Percentiles rank a stretch among this genome's conserved stretches.
Evolutionary conservation across 2,113 vertebrate genomes (phyloP).

Genomic region (Fulmarus glacialis): DNA sequence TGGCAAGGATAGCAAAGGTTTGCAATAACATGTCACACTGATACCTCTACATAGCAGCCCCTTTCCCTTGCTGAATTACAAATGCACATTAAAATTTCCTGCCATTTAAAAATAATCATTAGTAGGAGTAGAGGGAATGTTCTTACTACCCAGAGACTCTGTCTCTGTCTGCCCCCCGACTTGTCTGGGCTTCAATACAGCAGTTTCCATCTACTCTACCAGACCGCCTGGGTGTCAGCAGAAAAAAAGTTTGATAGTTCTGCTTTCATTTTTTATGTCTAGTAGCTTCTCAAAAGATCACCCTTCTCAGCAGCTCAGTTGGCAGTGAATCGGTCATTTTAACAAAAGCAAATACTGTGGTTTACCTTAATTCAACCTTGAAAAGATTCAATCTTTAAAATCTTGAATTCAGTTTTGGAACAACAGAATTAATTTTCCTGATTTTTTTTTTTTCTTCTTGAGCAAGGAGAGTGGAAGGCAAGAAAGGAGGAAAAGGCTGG

Average conservation of each 20-base stretch:
- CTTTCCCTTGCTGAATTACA: slow-evolving; percentile 32
- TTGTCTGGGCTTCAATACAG: neutral
- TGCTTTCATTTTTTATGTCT: neutral
- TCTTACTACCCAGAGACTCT: neutral
- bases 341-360: neutral
- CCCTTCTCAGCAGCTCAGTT: neutral
- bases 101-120: slow-evolving; percentile 54
- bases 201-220: neutral
- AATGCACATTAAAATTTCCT: slow-evolving; percentile 42
- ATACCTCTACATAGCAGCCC: neutral
- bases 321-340: neutral
- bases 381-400: neutral
- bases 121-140: neutral
- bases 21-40: neutral
- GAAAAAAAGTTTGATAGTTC: neutral
- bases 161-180: neutral
- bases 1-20: neutral
- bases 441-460: neutral
- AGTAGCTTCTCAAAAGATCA: neutral
- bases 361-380: neutral
- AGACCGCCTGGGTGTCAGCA: neutral
- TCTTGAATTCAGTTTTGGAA: neutral
- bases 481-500: neutral
- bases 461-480: neutral
- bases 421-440: neutral